Conservation (phyloP, 2,113 vertebrate species). For the Chionomys nivalis region DNA sequence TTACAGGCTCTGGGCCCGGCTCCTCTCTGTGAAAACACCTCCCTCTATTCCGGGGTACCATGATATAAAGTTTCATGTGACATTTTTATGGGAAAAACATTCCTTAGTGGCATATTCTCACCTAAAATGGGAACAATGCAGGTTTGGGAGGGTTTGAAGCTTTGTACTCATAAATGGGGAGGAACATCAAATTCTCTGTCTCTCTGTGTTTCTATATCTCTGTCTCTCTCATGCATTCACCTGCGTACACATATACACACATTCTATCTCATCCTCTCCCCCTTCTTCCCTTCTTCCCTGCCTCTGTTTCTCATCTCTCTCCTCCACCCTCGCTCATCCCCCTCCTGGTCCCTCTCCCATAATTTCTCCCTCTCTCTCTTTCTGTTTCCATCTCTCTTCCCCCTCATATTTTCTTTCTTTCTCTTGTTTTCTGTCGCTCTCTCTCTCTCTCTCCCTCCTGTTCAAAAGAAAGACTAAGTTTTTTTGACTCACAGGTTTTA, state of each 20-base stretch:
- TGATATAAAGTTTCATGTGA: constrained; percentile 25
- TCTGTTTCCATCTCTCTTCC: too few relatives aligned
- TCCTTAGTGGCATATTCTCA: background rate
- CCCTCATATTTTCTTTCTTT: background rate
- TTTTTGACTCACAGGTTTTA: constrained; percentile 40
- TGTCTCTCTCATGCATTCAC: background rate
- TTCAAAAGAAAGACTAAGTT: constrained; percentile 47
- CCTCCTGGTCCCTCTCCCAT: background rate
- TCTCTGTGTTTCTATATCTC: background rate
- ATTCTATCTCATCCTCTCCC: background rate
- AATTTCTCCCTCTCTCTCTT: background rate
- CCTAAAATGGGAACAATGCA: background rate
- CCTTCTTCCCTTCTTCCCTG: background rate
- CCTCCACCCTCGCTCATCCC: too few relatives aligned
- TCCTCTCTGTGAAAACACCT: background rate
- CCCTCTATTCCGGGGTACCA: background rate
- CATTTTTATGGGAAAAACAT: background rate
- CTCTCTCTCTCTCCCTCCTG: background rate
- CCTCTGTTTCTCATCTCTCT: background rate
- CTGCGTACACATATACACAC: too few relatives aligned
- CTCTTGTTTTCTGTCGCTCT: background rate
- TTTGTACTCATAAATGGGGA: background rate
- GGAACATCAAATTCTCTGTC: background rate
- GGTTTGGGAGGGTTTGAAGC: background rate
- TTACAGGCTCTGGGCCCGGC: background rate